Evolutionary conservation across 2,888 invertebrate species (phyloP), one percentile per base, ranked within the genome.

Genomic region (Drosophila ochracea): DNA sequence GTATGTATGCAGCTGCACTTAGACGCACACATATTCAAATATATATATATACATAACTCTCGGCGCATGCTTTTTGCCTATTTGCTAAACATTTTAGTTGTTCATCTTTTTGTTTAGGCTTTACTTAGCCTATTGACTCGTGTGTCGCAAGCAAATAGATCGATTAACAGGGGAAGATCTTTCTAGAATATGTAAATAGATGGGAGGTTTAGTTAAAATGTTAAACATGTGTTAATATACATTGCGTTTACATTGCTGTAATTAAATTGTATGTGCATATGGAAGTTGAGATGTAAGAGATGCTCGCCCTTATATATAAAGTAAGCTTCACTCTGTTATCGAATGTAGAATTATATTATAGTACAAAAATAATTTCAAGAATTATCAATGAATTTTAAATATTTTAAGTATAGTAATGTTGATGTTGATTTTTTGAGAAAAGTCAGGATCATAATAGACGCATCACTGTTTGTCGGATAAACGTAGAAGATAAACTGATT

Each of bases 1-100:
- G 31, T 47, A 4, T 47, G 21, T 25, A 25, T 47, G 47, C 21
- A 47, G 47, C 9, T 47, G 28, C 33, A 49, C 10, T 41, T 28
- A 52, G 4, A 13, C 30, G 21, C 43, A 28, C 39, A 54, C 35
- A 54, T 16, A 25, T 47, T 16, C 25, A 16, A 4, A 25, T 25
- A 9, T 47, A 25, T n/a, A 25, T n/a, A 1, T 30, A 25, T 16
- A 9, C 9, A 47, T 16, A 43, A 43, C 25, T 25, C 21, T 47
- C 16, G 47, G 25, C 47, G 47, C 47, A 47, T 47, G 64, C 60
- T 61, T 64, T 78, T 59, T 63, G 58, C 39, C 59, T 82, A 77
- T 84, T 86, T 75, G 76, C 74, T 55, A 52, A 84, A 67, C 74
- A 60, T 80, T 84, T 80, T 49, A 70, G 71, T 62, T 60, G 58